Percentiles rank a stretch among this genome's conserved stretches.
These are phyloP conservation scores for Callithrix jacchus DNA, from an alignment of 2,113 vertebrate genomes.

Conservation along the genomic window DNA sequence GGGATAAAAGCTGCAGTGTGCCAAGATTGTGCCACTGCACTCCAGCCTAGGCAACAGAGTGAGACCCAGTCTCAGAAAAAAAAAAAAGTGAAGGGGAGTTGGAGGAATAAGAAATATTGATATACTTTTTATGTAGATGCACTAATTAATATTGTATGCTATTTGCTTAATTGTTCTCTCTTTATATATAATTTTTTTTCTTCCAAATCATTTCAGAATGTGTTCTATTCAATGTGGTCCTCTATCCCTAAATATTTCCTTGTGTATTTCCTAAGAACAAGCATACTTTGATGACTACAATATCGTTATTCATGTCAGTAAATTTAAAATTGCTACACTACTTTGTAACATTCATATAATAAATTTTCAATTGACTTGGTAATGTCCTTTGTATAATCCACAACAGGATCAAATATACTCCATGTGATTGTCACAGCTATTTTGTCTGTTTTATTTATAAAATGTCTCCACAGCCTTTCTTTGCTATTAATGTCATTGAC, in stretches of 20 bases:
- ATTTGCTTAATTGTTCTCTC: background rate
- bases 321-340: background rate
- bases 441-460: background rate
- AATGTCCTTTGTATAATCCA: background rate
- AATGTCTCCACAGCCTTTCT: background rate
- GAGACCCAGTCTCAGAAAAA: too few relatives aligned
- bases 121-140: background rate
- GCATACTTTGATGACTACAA: background rate
- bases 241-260: background rate
- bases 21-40: too few relatives aligned
- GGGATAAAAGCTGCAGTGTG: too few relatives aligned
- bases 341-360: background rate
- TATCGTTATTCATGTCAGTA: background rate
- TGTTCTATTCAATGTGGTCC: background rate
- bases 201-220: background rate
- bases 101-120: background rate
- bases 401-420: background rate
- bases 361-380: background rate
- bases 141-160: background rate
- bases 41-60: too few relatives aligned
- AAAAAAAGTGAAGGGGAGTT: fast-evolving
- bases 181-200: background rate
- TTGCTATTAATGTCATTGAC: background rate
- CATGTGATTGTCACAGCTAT: background rate
- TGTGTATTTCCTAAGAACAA: background rate